phyloP scores from a whole-genome alignment of 2,113 vertebrate genomes.

The Ochotona princeps region DNA sequence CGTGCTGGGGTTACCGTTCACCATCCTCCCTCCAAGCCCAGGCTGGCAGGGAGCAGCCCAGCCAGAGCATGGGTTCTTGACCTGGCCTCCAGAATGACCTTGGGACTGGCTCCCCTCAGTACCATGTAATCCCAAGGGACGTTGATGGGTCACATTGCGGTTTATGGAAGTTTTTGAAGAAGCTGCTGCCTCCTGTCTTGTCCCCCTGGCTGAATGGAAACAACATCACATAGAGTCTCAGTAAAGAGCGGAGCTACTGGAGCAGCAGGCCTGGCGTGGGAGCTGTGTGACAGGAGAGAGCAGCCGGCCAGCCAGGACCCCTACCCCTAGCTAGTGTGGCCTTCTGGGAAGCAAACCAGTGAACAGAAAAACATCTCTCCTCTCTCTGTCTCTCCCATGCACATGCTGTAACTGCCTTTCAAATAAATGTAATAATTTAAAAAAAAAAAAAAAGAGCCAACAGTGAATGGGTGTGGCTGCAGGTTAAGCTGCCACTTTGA shows the following conservation, averaged over 20 bases:
- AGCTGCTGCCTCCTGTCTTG: neutral
- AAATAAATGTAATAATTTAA: too few relatives aligned
- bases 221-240: constrained; percentile 14
- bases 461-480: too few relatives aligned
- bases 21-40: neutral
- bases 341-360: too few relatives aligned
- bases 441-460: too few relatives aligned
- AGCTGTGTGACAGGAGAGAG: constrained; percentile 27
- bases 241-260: neutral
- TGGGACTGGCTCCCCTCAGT: neutral
- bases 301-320: neutral
- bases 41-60: neutral
- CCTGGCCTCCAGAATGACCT: neutral
- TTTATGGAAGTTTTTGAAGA: neutral
- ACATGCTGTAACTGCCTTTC: too few relatives aligned
- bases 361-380: too few relatives aligned
- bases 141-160: neutral
- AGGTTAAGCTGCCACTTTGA: too few relatives aligned
- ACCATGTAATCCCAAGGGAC: neutral
- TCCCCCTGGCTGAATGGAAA: neutral
- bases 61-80: neutral
- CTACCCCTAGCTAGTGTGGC: too few relatives aligned
- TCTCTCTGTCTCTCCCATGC: too few relatives aligned
- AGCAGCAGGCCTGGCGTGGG: neutral
- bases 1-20: neutral